Conservation (phyloP, 2,113 vertebrate species). For the Bubalus kerabau region DNA sequence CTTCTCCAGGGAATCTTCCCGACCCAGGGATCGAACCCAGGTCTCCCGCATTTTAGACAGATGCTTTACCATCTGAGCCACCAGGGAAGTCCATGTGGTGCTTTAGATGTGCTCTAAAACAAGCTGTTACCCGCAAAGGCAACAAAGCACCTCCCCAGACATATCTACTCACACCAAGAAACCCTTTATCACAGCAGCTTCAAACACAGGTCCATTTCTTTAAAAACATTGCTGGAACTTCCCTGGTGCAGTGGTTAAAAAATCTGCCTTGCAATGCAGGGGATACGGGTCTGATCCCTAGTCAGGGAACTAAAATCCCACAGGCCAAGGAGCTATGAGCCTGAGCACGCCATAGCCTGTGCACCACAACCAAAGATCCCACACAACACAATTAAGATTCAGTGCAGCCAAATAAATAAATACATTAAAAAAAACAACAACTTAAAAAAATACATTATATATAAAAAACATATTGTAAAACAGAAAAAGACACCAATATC, state of each 20-base stretch:
- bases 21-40: too few species aligned
- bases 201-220: background rate
- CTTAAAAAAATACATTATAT: background rate
- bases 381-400: background rate
- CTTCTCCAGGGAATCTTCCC: too few species aligned
- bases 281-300: background rate
- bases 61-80: too few species aligned
- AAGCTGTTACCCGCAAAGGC: background rate
- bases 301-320: background rate
- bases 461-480: background rate
- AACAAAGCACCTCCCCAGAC: background rate
- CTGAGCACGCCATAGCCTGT: rapidly evolving
- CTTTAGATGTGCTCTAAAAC: background rate
- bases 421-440: background rate
- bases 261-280: background rate
- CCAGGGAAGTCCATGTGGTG: too few species aligned
- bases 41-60: too few species aligned
- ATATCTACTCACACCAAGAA: background rate
- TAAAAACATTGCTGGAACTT: background rate
- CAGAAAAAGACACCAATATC: background rate
- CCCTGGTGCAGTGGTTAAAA: background rate
- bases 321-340: background rate
- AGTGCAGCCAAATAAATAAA: background rate
- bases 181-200: background rate
- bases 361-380: background rate